These are phyloP conservation scores for Gari tellinella DNA, from an alignment of 2,888 invertebrate species.

Conservation along the genomic window DNA sequence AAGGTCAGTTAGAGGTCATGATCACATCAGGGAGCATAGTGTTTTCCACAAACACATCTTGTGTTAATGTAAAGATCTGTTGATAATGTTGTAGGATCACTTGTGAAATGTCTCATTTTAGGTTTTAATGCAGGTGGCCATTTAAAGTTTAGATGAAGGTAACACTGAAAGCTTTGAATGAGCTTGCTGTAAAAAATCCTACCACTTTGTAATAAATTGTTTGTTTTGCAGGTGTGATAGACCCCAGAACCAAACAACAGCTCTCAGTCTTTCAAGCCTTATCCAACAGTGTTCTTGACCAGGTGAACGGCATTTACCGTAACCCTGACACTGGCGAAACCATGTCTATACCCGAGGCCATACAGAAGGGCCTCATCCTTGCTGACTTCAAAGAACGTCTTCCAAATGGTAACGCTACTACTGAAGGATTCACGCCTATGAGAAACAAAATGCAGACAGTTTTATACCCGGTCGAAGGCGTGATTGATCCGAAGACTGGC, in stretches of 20 bases:
- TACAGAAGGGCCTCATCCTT: slow-evolving; percentile 77
- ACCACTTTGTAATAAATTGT: neutral
- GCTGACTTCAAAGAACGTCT: slow-evolving; percentile 73
- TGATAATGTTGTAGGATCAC: too few species aligned
- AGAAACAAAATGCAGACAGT: slow-evolving; percentile 70
- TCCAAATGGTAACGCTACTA: slow-evolving; percentile 60
- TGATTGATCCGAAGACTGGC: slow-evolving; percentile 79
- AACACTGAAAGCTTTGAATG: too few species aligned
- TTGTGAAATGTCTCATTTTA: neutral
- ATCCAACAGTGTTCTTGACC: slow-evolving; percentile 78
- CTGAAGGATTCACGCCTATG: slow-evolving; percentile 59
- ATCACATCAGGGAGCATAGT: too few species aligned
- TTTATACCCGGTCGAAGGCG: slow-evolving; percentile 73
- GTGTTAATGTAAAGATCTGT: too few species aligned
- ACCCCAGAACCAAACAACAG: slow-evolving; percentile 76
- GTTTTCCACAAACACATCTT: too few species aligned
- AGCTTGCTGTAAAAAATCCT: too few species aligned
- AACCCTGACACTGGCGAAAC: slow-evolving; percentile 77
- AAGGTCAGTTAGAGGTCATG: too few species aligned
- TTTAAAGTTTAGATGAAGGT: too few species aligned
- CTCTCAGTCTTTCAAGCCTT: slow-evolving; percentile 81
- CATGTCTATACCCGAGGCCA: slow-evolving; percentile 83
- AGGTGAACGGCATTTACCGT: slow-evolving; percentile 76
- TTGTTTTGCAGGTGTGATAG: slow-evolving; percentile 74
- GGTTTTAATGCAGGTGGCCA: too few species aligned